Evolutionary conservation across 2,113 vertebrate genomes (phyloP), one percentile per base, ranked within the genome.

Genomic region (Tupaia tana): DNA sequence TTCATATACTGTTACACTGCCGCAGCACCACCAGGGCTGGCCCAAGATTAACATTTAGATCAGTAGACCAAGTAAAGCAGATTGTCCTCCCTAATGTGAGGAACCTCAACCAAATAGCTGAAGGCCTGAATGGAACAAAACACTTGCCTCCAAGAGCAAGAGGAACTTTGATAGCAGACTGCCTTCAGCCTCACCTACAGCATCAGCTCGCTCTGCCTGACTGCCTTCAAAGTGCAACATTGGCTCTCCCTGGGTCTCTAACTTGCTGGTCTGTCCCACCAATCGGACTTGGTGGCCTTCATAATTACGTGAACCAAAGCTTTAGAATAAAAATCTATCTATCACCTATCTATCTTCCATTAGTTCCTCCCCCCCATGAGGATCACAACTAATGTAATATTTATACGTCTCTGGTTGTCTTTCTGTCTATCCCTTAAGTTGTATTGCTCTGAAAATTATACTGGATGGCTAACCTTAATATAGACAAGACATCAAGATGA

Each of bases 121-220:
- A 91, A 61, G 75, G 27, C 43, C 63, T 43, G 69, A 92, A 69
- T n/a, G 71, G n/a, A 89, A 95, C 4, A 70, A 73, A 87, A 25
- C 22, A 59, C n/a, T 71, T n/a, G 12, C 66, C 34, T 91, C 59
- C 29, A 63, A 1, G 3, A 91, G 69, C n/a, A 80, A 86, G 54
- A 80, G 22, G 29, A 54, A 52, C 22, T 70, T 81, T 58, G 92
- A 61, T 10, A 82, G 27, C 61, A 84, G 31, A 70, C 27, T 22
- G 71, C 14, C 71, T 87, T 87, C 67, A 63, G 29, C 71, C 22
- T 71, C 43, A 83, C 20, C n/a, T 83, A 64, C 64, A 87, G 27
- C 15, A 52, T 18, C 34, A 1, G 19, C 11, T 95, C 27, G 71
- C 69, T 15, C 25, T 92, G 86, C 70, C 54, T n/a, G 31, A 89